Percentiles rank a stretch among this genome's conserved stretches.
Evolutionary conservation across 1,140 invertebrate species (phyloP).

Genomic region (Cotesia typhae): DNA sequence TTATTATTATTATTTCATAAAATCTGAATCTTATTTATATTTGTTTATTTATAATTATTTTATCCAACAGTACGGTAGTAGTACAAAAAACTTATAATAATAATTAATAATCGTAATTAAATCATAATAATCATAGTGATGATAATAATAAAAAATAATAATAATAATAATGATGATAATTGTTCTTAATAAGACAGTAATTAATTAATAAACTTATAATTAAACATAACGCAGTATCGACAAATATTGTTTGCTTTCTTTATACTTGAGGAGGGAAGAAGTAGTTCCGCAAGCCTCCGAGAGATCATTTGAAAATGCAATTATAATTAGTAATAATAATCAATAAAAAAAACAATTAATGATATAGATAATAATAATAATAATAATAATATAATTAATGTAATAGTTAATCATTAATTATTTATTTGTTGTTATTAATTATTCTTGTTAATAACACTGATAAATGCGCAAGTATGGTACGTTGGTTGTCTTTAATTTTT

Average conservation of each 20-base stretch:
- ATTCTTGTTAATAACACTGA: slow-evolving; percentile 17
- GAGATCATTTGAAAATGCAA: slow-evolving; percentile 63
- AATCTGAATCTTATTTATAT: slow-evolving; percentile 50
- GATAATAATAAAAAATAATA: slow-evolving; percentile 47
- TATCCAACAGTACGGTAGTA: slow-evolving; percentile 44
- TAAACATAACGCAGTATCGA: slow-evolving; percentile 49
- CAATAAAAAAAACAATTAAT: slow-evolving; percentile 12
- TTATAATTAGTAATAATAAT: slow-evolving; percentile 46
- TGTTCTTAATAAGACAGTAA: slow-evolving; percentile 32
- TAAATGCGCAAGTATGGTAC: slow-evolving; percentile 45
- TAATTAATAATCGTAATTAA: slow-evolving; percentile 23
- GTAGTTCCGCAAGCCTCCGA: slow-evolving; percentile 48
- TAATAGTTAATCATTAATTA: slow-evolving; percentile 56
- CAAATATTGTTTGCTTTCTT: slow-evolving; percentile 50
- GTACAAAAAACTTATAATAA: slow-evolving; percentile 46
- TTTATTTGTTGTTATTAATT: slow-evolving; percentile 40
- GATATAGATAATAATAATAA: slow-evolving; percentile 32
- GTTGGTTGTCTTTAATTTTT: slow-evolving; percentile 28
- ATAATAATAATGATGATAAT: slow-evolving; percentile 30
- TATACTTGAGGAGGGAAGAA: slow-evolving; percentile 18
- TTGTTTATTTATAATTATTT: slow-evolving; percentile 21
- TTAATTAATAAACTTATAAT: slow-evolving; percentile 31
- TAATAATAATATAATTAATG: slow-evolving; percentile 45
- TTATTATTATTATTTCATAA: slow-evolving; percentile 11
- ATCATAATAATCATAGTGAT: slow-evolving; percentile 48